Conservation (phyloP, 2,797 vertebrate species). For the Eulemur rubriventer region DNA sequence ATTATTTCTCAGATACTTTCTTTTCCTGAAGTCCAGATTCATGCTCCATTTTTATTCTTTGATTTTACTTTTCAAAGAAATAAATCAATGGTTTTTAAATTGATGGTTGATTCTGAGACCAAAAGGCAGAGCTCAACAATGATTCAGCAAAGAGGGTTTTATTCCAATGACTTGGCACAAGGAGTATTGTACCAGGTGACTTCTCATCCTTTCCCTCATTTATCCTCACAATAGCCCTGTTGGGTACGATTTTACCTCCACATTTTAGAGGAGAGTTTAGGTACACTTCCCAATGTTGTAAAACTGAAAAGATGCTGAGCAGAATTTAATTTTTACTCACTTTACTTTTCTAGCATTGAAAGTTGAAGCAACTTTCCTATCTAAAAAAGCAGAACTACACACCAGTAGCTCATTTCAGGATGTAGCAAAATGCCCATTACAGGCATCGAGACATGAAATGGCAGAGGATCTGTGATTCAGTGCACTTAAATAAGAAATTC, state of each 20-base stretch:
- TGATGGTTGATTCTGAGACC: conserved; percentile 30
- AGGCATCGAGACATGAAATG: not conserved
- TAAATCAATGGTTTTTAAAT: conserved; percentile 13
- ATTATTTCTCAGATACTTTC: conserved; percentile 33
- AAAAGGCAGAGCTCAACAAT: not conserved
- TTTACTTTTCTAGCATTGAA: not conserved
- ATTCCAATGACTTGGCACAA: not conserved
- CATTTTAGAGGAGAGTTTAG: not conserved
- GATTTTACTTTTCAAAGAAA: conserved; percentile 24
- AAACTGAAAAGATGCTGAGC: not conserved
- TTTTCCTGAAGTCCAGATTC: conserved; percentile 25
- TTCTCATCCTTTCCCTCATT: not conserved
- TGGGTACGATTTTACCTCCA: not conserved
- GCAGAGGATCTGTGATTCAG: not conserved
- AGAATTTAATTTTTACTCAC: not conserved
- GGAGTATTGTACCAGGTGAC: not conserved
- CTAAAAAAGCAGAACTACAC: not conserved
- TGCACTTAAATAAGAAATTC: not conserved
- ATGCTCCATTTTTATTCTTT: conserved; percentile 30
- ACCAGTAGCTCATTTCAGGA: not conserved
- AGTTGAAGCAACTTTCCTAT: not conserved
- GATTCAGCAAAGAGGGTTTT: conserved; percentile 8
- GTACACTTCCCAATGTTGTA: not conserved
- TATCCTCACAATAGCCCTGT: not conserved
- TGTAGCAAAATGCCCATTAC: not conserved